Base-by-base conservation (phyloP, 2,797 vertebrate species). In the Notoglanidium macrostoma region DNA sequence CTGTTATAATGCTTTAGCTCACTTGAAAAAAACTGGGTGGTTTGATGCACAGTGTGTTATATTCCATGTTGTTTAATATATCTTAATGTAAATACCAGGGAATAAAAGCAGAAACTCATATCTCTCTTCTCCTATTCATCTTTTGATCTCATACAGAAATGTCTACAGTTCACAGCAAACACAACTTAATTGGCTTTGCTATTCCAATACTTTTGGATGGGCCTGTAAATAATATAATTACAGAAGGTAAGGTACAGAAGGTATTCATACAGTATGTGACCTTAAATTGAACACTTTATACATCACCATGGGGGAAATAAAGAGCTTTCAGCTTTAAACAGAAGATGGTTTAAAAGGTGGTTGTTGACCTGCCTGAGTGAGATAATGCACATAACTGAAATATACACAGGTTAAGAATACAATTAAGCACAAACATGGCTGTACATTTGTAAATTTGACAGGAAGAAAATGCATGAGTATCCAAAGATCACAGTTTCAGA, bases 401-500 rank as follows among this genome's bases (percentile, higher is more conserved):
- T 29, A 76, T 76, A 51, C 12, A 3, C 73, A 76, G 46, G 26
- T 76, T 76, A 76, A 51, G 14, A 32, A 77, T 77, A 55, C 51
- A 78, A 78, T 57, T 57, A 55, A 35, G 54, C 76, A 78, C 54
- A 57, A 78, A 57, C n/a, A 32, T 32, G 49, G 74, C 15, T 10
- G 6, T 77, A 32, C 74, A 32, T 54, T 77, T n/a, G n/a, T 55
- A 35, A 10, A 55, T 57, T 21, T 35, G 9, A 10, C 32, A 14
- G 54, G 32, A 79, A 35, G 5, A 40, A 79, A 23, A 40, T 23
- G 3, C 19, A 35, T 6, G 11, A 55, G 49, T 15, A 32, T 4
- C n/a, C 74, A 77, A 51, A 55, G 46, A 29, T 77, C 40, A 46
- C 68, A 74, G 44, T 26, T 74, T 74, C 44, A 74, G 44, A 72